Percentiles rank a stretch among this genome's conserved stretches.
Conservation (phyloP, 2,888 invertebrate genomes). For the Troglohyphantes excavatus region DNA sequence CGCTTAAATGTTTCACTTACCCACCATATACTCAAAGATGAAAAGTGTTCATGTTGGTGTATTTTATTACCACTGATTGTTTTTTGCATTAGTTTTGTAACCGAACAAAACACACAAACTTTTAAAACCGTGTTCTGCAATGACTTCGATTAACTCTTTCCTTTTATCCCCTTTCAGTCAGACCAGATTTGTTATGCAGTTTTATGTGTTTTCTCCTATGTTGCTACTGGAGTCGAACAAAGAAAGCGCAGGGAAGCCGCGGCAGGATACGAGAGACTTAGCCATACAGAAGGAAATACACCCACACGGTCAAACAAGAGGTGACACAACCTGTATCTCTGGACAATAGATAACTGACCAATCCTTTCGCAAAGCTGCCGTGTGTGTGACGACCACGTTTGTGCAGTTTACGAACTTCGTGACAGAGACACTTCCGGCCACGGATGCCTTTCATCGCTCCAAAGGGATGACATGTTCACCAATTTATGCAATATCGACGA, state of each 20-base stretch:
- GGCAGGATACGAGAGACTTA: conserved; percentile 66
- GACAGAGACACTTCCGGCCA: conserved; percentile 17
- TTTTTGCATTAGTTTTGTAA: too few relatives aligned
- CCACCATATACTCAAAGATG: too few relatives aligned
- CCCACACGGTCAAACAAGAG: conserved; percentile 73
- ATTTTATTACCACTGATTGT: too few relatives aligned
- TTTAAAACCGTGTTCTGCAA: too few relatives aligned
- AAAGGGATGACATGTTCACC: conserved; percentile 3
- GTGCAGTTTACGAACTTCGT: conserved; percentile 16
- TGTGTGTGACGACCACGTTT: not conserved
- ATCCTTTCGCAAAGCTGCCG: conserved; percentile 12
- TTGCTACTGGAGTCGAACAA: conserved; percentile 89
- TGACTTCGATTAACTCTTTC: not conserved
- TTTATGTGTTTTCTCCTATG: conserved; percentile 98
- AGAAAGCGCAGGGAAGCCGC: conserved; percentile 79
- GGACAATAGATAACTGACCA: conserved; percentile 19
- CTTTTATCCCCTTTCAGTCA: conserved; percentile 86
- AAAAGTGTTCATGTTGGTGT: too few relatives aligned
- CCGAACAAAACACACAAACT: too few relatives aligned
- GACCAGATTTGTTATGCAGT: conserved; percentile 99
- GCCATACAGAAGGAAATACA: conserved; percentile 69
- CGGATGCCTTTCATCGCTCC: conserved; percentile 11
- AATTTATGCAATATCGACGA: conserved; percentile 62
- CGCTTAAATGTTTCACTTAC: too few relatives aligned
- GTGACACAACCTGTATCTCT: conserved; percentile 48